Conservation (phyloP, 2,797 vertebrate genomes). For the Enteromius thamalakanensis region DNA sequence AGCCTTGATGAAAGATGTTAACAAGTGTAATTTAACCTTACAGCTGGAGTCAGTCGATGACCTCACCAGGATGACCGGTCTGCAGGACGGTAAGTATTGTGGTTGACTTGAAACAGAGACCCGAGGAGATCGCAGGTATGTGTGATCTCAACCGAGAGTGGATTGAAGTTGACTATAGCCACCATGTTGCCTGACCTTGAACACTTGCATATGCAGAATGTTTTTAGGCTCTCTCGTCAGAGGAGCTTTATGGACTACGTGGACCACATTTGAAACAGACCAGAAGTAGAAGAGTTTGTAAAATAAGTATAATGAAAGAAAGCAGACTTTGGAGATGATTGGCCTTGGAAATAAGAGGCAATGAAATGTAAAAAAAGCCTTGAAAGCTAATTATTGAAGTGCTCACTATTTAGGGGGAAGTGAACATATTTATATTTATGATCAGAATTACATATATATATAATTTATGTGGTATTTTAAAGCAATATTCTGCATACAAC, state of each 20-base stretch:
- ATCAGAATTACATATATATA: too few species aligned
- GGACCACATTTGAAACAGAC: constrained; percentile 21
- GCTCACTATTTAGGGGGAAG: background rate
- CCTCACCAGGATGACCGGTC: constrained; percentile 29
- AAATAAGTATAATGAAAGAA: background rate
- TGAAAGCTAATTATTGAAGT: background rate
- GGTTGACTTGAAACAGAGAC: constrained; percentile 13
- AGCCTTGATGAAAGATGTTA: constrained; percentile 22
- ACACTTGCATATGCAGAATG: background rate
- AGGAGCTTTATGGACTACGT: background rate
- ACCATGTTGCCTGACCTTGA: constrained; percentile 23
- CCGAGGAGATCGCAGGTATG: background rate
- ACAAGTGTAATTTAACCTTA: background rate
- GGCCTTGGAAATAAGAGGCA: constrained; percentile 18
- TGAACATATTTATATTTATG: too few species aligned
- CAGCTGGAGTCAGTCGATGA: constrained; percentile 21
- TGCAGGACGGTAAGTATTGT: constrained; percentile 28
- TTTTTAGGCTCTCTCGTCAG: background rate
- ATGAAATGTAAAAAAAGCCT: background rate
- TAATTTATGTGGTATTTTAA: too few species aligned
- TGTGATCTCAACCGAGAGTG: background rate
- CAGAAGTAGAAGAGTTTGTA: background rate
- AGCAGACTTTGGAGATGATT: constrained; percentile 7
- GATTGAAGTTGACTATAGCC: constrained; percentile 25
- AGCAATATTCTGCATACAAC: background rate